Base-by-base conservation (phyloP, 2,888 invertebrate genomes). In the Eristalis tenax region DNA sequence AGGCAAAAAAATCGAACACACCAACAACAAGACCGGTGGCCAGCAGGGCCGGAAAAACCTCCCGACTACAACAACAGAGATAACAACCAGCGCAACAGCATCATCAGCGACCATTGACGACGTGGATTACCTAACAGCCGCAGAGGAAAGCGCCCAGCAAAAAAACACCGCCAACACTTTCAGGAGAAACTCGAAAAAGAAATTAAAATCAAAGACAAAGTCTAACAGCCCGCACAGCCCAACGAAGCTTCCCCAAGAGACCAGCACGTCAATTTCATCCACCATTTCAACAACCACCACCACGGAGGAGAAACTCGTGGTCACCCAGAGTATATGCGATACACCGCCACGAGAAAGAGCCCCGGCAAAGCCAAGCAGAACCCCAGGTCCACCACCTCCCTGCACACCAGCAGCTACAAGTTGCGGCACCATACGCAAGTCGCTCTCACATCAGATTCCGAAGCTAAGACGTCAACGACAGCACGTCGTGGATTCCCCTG, bases 261-360 rank as follows among this genome's bases (percentile, higher is more conserved):
- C 64, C 65, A 18, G 32, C 43, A 86, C 74, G 83, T 79, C 83
- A 32, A 76, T 88, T 8, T 77, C 83, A 66, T 77, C 87, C 18
- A 74, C 71, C n/a, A 75, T 77, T 69, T 83, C 88, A 32, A 88
- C 88, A 43, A 89, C 89, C 82, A 85, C 88, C 26, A 89, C 88
- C 66, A 89, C 91, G 88, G 90, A 90, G 85, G 91, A 90, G 85
- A 89, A 88, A 81, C 89, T 92, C 84, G 90, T 91, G 90, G 91
- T 92, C 90, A 93, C 92, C 74, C 91, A 91, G 89, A 92, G 93
- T 90, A 90, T 88, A 70, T 90, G 91, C 82, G 93, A 93, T 88
- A 92, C 92, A 59, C 93, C 93, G 85, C 93, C 93, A n/a, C 90
- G 89, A 61, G 93, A 93, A 77, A 90, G 91, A 79, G 93, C 93